Evolutionary conservation across 2,888 invertebrate species (phyloP).

Genomic region (Eupithecia tripunctaria): DNA sequence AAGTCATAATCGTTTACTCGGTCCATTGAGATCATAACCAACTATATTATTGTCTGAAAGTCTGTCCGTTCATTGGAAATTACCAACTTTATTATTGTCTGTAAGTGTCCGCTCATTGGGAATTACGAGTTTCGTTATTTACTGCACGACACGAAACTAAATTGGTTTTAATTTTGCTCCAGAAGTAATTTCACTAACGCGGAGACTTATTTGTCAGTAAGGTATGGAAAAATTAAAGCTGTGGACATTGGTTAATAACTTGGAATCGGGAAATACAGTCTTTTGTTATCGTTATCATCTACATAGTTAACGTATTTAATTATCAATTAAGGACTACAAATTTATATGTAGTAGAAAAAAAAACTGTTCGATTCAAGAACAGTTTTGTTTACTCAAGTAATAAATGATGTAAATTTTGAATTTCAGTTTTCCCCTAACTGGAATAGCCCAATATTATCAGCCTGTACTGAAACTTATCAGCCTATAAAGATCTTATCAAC

Average conservation of each 20-base stretch:
- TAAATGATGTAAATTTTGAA: too few relatives aligned
- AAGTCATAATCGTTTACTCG: conserved; percentile 38
- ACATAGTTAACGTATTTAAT: too few relatives aligned
- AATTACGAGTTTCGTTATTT: conserved; percentile 41
- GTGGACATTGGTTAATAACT: neutral
- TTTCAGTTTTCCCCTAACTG: too few relatives aligned
- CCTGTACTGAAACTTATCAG: too few relatives aligned
- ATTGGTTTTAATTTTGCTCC: conserved; percentile 21
- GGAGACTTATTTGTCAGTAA: neutral
- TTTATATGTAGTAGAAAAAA: neutral
- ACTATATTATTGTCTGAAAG: conserved; percentile 13
- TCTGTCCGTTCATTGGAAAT: conserved; percentile 33
- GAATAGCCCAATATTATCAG: too few relatives aligned
- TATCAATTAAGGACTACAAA: neutral
- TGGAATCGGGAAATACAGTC: neutral
- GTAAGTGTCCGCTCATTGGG: conserved; percentile 29
- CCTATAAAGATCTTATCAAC: too few relatives aligned
- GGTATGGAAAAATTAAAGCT: neutral
- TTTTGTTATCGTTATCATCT: neutral
- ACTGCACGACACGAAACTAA: conserved; percentile 3
- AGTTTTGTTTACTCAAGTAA: too few relatives aligned
- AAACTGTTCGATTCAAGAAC: neutral
- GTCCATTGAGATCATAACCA: conserved; percentile 29
- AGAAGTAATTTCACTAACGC: conserved; percentile 7
- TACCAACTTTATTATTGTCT: too few relatives aligned